A percentile compares a stretch with the other conserved stretches of the same genome.
These are phyloP conservation scores for Varanus salvator DNA, from an alignment of 2,113 vertebrate genomes.

Conservation along the genomic window DNA sequence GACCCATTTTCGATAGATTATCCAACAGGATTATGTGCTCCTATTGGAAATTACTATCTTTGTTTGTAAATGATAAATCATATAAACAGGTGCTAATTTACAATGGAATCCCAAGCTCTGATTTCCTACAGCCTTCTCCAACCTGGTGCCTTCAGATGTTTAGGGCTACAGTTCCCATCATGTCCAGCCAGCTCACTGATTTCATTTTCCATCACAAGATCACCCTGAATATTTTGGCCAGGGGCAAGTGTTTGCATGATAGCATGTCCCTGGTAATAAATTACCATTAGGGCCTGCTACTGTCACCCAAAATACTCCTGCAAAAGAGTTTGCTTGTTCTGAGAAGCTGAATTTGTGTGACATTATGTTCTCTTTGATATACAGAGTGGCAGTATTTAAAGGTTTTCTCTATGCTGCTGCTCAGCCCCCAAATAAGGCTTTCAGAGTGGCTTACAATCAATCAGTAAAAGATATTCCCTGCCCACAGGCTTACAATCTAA, in stretches of 20 bases:
- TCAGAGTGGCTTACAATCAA: too few relatives aligned
- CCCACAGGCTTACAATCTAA: too few relatives aligned
- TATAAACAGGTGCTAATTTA: not conserved
- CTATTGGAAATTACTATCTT: not conserved
- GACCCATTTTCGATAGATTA: not conserved
- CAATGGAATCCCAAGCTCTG: too few relatives aligned
- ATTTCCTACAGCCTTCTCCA: not conserved
- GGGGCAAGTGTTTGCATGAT: too few relatives aligned
- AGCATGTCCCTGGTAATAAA: not conserved
- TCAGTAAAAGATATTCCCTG: too few relatives aligned
- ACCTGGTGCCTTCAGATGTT: too few relatives aligned
- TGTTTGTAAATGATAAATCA: conserved; percentile 6
- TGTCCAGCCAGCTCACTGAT: not conserved
- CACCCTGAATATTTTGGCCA: not conserved
- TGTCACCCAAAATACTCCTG: not conserved
- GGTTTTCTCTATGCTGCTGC: too few relatives aligned
- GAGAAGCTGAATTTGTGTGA: not conserved
- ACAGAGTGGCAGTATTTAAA: not conserved
- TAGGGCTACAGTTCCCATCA: too few relatives aligned
- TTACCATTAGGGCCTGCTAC: not conserved
- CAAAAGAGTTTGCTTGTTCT: not conserved
- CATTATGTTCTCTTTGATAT: not conserved
- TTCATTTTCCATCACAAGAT: not conserved
- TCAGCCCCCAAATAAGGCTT: too few relatives aligned
- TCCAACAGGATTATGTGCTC: not conserved